Evolutionary conservation across 2,888 invertebrate species (phyloP).

Genomic region (Zaprionus bogoriensis): DNA sequence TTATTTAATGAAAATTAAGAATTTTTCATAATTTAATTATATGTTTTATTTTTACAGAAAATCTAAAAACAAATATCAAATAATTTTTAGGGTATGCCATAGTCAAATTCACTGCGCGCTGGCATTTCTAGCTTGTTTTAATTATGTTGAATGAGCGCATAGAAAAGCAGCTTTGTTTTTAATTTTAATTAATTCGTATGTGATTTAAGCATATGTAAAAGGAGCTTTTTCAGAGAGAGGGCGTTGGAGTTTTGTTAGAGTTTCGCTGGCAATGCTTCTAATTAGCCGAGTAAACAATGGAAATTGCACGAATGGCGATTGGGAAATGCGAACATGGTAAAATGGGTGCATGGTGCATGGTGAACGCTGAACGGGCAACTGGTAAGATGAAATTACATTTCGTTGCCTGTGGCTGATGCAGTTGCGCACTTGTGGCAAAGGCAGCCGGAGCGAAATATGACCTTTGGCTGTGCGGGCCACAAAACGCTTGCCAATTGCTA

Average conservation of each 20-base stretch:
- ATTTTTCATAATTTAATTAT: not conserved
- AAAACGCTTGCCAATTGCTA: conserved; percentile 45
- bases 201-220: not conserved
- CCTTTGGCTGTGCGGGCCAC: conserved; percentile 13
- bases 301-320: conserved; percentile 36
- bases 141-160: not conserved
- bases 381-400: conserved; percentile 27
- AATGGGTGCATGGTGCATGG: not conserved
- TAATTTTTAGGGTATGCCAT: not conserved
- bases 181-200: not conserved
- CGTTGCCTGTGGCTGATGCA: conserved; percentile 16
- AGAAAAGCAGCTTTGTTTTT: not conserved
- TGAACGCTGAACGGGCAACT: not conserved
- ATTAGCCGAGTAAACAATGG: conserved; percentile 51
- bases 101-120: not conserved
- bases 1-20: not conserved
- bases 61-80: too few relatives aligned
- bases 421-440: conserved; percentile 30
- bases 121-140: not conserved
- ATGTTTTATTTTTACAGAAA: too few relatives aligned
- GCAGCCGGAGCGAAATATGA: conserved; percentile 11
- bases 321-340: conserved; percentile 9
- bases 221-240: not conserved
- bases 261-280: conserved; percentile 25
- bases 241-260: not conserved